Percentiles rank a stretch among this genome's conserved stretches.
These are phyloP conservation scores for Cylindroiulus punctatus DNA, from an alignment of 2,888 invertebrate species.

Conservation along the genomic window DNA sequence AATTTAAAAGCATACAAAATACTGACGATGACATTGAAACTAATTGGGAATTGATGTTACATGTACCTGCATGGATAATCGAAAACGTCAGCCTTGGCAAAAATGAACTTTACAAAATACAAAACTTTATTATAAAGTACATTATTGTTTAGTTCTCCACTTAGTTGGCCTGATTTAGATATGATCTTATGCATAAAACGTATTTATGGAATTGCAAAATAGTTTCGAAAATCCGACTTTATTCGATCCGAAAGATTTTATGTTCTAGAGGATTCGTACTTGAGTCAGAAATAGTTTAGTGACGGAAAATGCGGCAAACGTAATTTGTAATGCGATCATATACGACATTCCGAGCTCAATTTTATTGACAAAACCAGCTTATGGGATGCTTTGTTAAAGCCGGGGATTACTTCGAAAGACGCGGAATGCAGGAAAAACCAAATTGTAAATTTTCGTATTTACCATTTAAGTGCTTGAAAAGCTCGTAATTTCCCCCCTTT, in stretches of 20 bases:
- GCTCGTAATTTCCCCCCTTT: neutral
- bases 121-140: too few species aligned
- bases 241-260: neutral
- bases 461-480: neutral
- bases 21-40: too few species aligned
- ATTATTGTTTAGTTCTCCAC: too few species aligned
- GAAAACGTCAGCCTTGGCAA: too few species aligned
- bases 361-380: neutral
- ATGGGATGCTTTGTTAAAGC: neutral
- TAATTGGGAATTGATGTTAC: too few species aligned
- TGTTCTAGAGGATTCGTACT: neutral
- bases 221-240: neutral
- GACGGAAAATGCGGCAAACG: neutral
- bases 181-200: neutral
- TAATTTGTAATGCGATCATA: neutral
- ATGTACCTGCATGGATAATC: too few species aligned
- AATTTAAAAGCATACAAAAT: too few species aligned
- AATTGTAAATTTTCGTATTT: slow-evolving; percentile 17
- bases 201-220: neutral
- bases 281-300: neutral
- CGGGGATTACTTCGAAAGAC: slow-evolving; percentile 1
- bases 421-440: neutral
- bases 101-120: too few species aligned
- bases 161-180: too few species aligned
- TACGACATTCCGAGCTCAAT: neutral